Base-by-base conservation (phyloP, 2,113 vertebrate species). In the Nicator chloris region DNA sequence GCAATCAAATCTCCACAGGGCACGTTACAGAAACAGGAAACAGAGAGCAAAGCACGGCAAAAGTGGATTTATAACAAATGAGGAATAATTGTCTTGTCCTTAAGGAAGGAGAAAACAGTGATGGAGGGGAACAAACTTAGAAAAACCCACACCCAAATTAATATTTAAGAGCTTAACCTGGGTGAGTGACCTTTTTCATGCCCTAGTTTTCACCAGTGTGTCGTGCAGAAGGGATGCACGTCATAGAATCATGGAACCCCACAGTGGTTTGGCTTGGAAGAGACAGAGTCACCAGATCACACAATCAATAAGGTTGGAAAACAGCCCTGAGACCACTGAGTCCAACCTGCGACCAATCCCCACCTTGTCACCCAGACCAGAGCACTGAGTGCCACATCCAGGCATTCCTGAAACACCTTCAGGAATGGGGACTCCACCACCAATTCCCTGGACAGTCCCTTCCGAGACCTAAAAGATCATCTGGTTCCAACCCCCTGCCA, bases 221-320 rank as follows among this genome's bases (percentile, higher is more conserved):
- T 13, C 5, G 0, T 8, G 21, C n/a, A 15, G 15, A 49, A 31
- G 66, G 0, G 24, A 49, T 19, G 23, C 6, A 12, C 4, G 0
- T 5, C 37, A 8, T 0, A 24, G n/a, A 68, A 22, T 8, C 14
- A 7, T 9, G 63, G 17, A 31, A 27, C 23, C 61, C 47, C 33
- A 13, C n/a, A 16, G 2, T 16, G 79, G 21, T 9, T 76, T 47
- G 63, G 17, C 24, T 45, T 15, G 80, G 82, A 56, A 81, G n/a
- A 47, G 47, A 7, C 8, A 40, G 17, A 26, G n/a, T 4, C 24
- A 14, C 27, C 20, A 33, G 24, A 53, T 12, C 15, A 21, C 33
- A 30, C 23, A 5, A 15, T 35, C 45, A 15, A 0, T 18, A 6
- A 9, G 11, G 5, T 1, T 47, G 61, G 47, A 31, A 75, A 76